These are phyloP conservation scores for Cariama cristata DNA, from an alignment of 2,113 vertebrate species.

Conservation along the genomic window DNA sequence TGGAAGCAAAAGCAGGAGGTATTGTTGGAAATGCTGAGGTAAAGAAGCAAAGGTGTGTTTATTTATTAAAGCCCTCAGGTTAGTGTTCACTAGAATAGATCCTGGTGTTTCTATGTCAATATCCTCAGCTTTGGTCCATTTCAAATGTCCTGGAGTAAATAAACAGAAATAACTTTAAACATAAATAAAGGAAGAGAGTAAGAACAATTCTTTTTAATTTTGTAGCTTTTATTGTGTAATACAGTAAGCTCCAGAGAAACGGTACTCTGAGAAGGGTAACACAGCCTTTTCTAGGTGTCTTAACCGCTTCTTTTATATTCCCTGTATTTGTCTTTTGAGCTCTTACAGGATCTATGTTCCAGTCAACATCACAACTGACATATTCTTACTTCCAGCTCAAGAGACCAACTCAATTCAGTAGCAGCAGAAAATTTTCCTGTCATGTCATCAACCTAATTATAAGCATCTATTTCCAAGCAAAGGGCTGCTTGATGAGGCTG, in stretches of 20 bases:
- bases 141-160: constrained; percentile 84
- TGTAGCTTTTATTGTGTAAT: not conserved
- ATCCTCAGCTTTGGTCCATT: constrained; percentile 89
- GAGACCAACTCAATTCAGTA: not conserved
- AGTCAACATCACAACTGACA: not conserved
- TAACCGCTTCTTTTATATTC: not conserved
- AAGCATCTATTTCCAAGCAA: constrained; percentile 14
- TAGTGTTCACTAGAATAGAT: constrained; percentile 90
- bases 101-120: constrained; percentile 91
- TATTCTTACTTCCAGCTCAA: not conserved
- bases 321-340: not conserved
- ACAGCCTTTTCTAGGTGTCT: not conserved
- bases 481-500: not conserved
- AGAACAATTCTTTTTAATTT: not conserved
- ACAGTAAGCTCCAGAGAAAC: not conserved
- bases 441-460: not conserved
- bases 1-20: constrained; percentile 87
- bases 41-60: constrained; percentile 90
- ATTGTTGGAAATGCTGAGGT: constrained; percentile 88
- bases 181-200: constrained; percentile 6
- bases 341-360: not conserved
- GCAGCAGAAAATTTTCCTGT: not conserved
- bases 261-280: not conserved
- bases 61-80: constrained; percentile 90
- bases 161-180: constrained; percentile 72